Evolutionary conservation across 2,888 invertebrate species (phyloP).

Genomic region (Heliconius erato): DNA sequence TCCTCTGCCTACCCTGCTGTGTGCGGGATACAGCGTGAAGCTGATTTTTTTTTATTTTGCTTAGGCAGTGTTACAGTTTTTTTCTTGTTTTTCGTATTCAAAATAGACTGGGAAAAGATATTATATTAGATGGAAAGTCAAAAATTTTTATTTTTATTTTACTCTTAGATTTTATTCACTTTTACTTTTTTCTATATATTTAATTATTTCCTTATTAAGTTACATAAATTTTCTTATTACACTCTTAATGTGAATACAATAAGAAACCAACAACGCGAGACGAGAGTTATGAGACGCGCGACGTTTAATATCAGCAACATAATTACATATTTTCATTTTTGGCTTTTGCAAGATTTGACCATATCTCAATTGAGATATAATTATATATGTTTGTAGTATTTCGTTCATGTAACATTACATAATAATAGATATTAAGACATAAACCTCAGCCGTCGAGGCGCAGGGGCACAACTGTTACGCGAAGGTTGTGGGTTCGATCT

Average conservation of each 20-base stretch:
- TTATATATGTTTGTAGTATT: not conserved
- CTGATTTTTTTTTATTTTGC: no score
- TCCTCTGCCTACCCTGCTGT: no score
- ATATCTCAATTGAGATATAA: not conserved
- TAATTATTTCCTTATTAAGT: not conserved
- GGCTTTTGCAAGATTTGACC: not conserved
- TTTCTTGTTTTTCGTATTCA: no score
- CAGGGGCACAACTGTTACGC: not conserved
- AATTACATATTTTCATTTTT: not conserved
- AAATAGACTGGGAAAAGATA: no score
- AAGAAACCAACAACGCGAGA: not conserved
- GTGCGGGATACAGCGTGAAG: no score
- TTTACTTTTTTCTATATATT: no score
- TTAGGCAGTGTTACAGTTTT: no score
- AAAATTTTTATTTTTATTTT: no score
- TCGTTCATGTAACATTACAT: not conserved
- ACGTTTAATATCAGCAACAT: not conserved
- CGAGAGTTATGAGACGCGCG: not conserved
- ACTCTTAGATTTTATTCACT: no score
- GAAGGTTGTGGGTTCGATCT: not conserved
- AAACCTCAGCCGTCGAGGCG: not conserved
- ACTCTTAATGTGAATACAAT: not conserved
- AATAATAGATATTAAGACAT: not conserved
- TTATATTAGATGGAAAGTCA: no score
- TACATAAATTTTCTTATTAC: not conserved